Base-by-base conservation (phyloP, 2,113 vertebrate species). In the Tragelaphus scriptus region DNA sequence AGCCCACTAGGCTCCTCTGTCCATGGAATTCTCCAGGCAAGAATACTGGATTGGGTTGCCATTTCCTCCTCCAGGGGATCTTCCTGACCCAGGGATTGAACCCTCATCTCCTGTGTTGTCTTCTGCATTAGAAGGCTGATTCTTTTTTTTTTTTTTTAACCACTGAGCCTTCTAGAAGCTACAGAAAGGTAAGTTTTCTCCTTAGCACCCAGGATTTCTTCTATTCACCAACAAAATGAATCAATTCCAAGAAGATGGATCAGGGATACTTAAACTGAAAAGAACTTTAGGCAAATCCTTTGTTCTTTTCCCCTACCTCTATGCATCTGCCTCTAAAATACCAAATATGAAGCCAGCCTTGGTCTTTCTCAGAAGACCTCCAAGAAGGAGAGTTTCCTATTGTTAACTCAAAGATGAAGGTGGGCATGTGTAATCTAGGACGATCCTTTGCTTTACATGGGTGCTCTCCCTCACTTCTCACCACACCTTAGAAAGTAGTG, bases 301-400 rank as follows among this genome's bases (percentile, higher is more conserved):
- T 6, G 6, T 36, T n/a, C 26, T 68, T 91, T 90, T 13, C 55
- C 6, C 56, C 7, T 25, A 19, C 21, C 81, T 81, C 23, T 19
- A 36, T 25, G 23, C 44, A 94, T 58, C 40, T 88, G 75, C 32
- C 40, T 92, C 56, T 71, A 21, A 90, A 88, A 51, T 68, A 88
- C 36, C 63, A 36, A 94, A 82, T 56, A 44, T 26, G 32, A 55
- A 82, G 40, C 49, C 0, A 90, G 61, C 30, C 56, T 11, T 59
- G 63, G 49, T 44, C 44, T 90, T 90, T 92, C 77, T 61, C 85
- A 71, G 89, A 86, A 88, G 79, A 92, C 5, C 7, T 87, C 80
- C 49, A 51, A 44, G 36, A 32, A 82, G 86, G 55, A 75, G 30
- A 36, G 44, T 59, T 93, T 88, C 47, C 47, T 28, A 44, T 6